Conservation (phyloP, 2,113 vertebrate species). For the Tenrec ecaudatus region DNA sequence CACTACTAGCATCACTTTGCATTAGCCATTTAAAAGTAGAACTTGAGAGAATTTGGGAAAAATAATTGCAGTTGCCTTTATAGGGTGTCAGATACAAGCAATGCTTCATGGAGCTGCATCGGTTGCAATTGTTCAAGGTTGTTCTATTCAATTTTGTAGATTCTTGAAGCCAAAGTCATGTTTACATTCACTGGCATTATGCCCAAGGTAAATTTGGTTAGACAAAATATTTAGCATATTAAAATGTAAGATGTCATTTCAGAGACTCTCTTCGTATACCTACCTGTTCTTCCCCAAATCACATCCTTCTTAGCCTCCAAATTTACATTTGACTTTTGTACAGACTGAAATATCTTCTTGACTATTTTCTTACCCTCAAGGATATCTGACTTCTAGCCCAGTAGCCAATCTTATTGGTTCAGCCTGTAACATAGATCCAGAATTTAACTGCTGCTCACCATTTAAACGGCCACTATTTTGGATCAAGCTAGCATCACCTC, state of each 20-base stretch:
- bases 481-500: background rate
- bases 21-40: slow-evolving; percentile 39
- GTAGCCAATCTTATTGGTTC: background rate
- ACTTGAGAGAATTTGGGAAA: slow-evolving; percentile 32
- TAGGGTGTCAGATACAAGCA: background rate
- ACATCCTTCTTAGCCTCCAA: background rate
- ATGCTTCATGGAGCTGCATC: background rate
- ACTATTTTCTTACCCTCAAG: background rate
- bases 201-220: background rate
- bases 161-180: background rate
- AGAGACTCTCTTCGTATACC: slow-evolving; percentile 28
- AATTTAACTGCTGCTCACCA: background rate
- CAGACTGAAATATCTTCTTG: background rate
- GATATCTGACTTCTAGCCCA: background rate
- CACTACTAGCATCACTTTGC: background rate
- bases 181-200: background rate
- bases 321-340: background rate
- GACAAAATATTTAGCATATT: background rate
- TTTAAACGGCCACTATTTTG: background rate
- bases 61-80: background rate
- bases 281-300: background rate
- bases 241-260: slow-evolving; percentile 32
- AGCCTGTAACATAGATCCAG: background rate
- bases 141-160: background rate
- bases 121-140: background rate